These are phyloP conservation scores for Apostichopus californicus DNA, from an alignment of 35 echinoderm and acorn worm species.

Conservation along the genomic window DNA sequence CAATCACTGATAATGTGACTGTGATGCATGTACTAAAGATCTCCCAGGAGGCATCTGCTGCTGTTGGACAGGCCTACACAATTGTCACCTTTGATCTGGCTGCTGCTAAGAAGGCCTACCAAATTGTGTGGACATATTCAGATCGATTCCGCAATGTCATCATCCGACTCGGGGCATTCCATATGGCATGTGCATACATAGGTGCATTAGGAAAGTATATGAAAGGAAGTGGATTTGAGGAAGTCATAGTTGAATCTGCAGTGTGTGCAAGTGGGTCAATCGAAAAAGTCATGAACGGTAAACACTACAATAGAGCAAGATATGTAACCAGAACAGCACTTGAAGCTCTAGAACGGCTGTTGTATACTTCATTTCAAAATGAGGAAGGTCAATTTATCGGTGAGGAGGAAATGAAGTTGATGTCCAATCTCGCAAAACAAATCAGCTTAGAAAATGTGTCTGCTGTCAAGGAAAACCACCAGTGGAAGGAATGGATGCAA, in stretches of 20 bases:
- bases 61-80: slow-evolving; percentile 67
- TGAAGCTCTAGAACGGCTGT: slow-evolving; percentile 67
- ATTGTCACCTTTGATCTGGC: slow-evolving; percentile 64
- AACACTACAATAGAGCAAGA: too few relatives aligned
- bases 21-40: slow-evolving; percentile 69
- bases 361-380: slow-evolving; percentile 50
- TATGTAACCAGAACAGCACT: slow-evolving; percentile 44
- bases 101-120: slow-evolving; percentile 70
- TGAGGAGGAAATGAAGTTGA: slow-evolving; percentile 53
- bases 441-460: slow-evolving; percentile 39
- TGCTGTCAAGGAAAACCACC: slow-evolving; percentile 54
- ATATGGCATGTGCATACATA: slow-evolving; percentile 73
- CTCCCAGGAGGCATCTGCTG: slow-evolving; percentile 56
- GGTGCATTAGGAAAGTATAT: slow-evolving; percentile 70
- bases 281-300: too few relatives aligned
- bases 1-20: slow-evolving; percentile 65
- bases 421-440: slow-evolving; percentile 22
- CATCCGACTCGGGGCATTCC: slow-evolving; percentile 66
- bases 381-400: slow-evolving; percentile 23
- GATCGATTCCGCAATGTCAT: slow-evolving; percentile 47
- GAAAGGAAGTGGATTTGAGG: slow-evolving; percentile 64
- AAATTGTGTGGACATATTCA: slow-evolving; percentile 61
- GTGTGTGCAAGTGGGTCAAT: too few relatives aligned
- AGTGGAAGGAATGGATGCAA: slow-evolving; percentile 58
- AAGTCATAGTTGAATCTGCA: too few relatives aligned